Percentiles rank a stretch among this genome's conserved stretches.
phyloP scores from a whole-genome alignment of 2,113 vertebrate genomes.

The Xerus inauris region DNA sequence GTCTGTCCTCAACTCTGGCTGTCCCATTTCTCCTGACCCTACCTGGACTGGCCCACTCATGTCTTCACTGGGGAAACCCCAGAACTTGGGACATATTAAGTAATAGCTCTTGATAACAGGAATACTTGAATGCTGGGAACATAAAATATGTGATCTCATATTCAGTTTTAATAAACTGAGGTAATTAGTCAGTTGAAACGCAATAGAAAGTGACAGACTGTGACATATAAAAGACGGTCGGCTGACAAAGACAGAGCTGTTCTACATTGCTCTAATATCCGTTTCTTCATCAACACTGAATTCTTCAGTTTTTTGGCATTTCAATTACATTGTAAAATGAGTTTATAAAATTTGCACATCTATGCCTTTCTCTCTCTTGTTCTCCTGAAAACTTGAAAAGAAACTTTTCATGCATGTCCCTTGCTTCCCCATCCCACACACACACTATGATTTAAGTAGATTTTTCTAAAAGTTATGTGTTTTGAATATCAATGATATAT shows the following conservation, averaged over 20 bases:
- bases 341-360: constrained; percentile 83
- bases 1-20: constrained; percentile 61
- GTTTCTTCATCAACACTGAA: constrained; percentile 86
- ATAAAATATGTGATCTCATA: constrained; percentile 85
- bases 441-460: constrained; percentile 25
- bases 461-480: constrained; percentile 48
- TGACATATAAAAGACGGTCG: constrained; percentile 84
- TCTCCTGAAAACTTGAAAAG: constrained; percentile 69
- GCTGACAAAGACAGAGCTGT: constrained; percentile 85
- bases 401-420: constrained; percentile 52
- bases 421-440: constrained; percentile 6
- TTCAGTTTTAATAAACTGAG: constrained; percentile 86
- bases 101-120: constrained; percentile 80
- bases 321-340: constrained; percentile 86
- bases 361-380: constrained; percentile 74
- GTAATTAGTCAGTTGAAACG: constrained; percentile 86
- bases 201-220: constrained; percentile 84
- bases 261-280: constrained; percentile 83
- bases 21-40: constrained; percentile 72
- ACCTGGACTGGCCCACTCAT: constrained; percentile 63
- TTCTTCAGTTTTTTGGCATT: constrained; percentile 84
- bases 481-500: constrained; percentile 28
- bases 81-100: constrained; percentile 68
- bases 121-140: constrained; percentile 75
- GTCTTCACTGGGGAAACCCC: constrained; percentile 78